Conservation (phyloP, 2,888 invertebrate genomes). For the Julus scanicus region DNA sequence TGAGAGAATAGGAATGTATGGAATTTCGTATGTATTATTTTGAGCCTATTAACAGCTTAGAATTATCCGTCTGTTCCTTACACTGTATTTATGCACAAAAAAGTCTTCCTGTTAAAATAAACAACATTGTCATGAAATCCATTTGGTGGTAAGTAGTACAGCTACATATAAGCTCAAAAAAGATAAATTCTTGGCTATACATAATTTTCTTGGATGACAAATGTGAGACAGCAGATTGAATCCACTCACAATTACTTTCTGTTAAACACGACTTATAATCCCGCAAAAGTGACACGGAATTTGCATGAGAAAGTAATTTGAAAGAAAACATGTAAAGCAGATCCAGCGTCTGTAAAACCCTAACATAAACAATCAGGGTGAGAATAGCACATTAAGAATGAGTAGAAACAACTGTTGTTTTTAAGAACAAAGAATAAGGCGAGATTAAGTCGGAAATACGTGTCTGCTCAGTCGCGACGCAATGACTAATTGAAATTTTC, state of each 20-base stretch:
- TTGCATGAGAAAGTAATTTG: not conserved
- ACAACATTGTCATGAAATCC: not conserved
- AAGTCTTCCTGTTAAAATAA: not conserved
- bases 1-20: too few species aligned
- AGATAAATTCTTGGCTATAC: too few species aligned
- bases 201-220: not conserved
- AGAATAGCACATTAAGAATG: not conserved
- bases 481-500: not conserved
- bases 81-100: not conserved
- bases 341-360: not conserved
- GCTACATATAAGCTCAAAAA: too few species aligned
- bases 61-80: not conserved
- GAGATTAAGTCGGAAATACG: conserved; percentile 1
- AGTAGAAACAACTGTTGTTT: conserved; percentile 3
- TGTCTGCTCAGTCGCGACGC: not conserved
- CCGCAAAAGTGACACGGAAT: not conserved
- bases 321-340: not conserved
- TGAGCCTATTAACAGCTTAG: not conserved
- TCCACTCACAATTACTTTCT: not conserved
- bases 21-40: not conserved
- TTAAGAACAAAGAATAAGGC: not conserved
- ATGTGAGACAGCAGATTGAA: not conserved
- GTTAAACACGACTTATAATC: not conserved
- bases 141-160: too few species aligned
- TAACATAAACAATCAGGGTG: not conserved